Evolutionary conservation across 2,888 invertebrate genomes (phyloP), one percentile per base, ranked within the genome.

Genomic region (Amorpha juglandis): DNA sequence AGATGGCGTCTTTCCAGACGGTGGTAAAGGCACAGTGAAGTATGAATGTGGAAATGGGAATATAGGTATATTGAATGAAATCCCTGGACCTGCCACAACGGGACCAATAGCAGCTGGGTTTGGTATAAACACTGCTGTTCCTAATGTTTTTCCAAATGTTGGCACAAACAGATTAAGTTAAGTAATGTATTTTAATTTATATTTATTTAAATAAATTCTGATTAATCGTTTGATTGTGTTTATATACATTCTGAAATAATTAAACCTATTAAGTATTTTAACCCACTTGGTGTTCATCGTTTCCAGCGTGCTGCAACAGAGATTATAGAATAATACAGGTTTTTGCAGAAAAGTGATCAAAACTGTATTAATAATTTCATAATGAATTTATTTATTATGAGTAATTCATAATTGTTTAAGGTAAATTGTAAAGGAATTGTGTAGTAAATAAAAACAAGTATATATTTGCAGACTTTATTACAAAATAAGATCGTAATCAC

Each of bases 1-100:
- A 3, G 81, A 79, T 16, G 84, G 85, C 1, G n/a, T 74, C 0
- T 55, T 84, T 4, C 82, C 81, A 12, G 69, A 75, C 2, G 48
- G 62, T 9, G 84, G 85, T 0, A 69, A 66, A 16, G 76, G 81
- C n/a, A 69, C 72, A 12, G 80, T 79, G 14, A 51, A 66, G 0
- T 76, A 75, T 51, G 72, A 63, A 62, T 73, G 72, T 14, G 69
- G 71, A 16, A 64, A 16, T 0, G 62, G 68, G 9, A 68, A 71
- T 48, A 33, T 74, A 9, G 75, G 71, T 48, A 71, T 75, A 0
- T 27, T 63, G n/a, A 68, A 42, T 21, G 69, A 71, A n/a, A 63
- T 58, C 8, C 42, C 47, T 16, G 68, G 52, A 21, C 42, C 64
- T 48, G 9, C 16, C 6, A 47, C 12, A 19, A 21, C 47, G 14